phyloP scores from a whole-genome alignment of 2,797 vertebrate species.

The Nasua narica region DNA sequence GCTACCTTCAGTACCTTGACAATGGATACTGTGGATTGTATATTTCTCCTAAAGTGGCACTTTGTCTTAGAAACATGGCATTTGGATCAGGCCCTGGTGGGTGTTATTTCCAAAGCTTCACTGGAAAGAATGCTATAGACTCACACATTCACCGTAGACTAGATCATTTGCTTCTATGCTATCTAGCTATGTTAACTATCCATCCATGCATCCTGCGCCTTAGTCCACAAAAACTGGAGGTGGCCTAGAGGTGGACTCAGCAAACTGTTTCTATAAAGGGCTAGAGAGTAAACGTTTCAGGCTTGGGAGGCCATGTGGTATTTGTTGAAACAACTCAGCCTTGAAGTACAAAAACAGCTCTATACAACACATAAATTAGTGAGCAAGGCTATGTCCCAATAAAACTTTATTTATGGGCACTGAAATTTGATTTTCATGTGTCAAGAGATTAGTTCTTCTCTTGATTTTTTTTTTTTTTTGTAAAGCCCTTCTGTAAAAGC shows the following conservation, averaged over 20 bases:
- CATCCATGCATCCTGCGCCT: not conserved
- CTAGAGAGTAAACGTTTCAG: not conserved
- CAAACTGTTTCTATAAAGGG: not conserved
- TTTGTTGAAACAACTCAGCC: not conserved
- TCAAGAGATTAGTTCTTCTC: not conserved
- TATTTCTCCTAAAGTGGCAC: not conserved
- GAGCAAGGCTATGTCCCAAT: not conserved
- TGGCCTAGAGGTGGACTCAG: not conserved
- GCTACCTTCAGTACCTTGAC: not conserved
- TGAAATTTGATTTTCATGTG: not conserved
- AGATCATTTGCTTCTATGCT: not conserved
- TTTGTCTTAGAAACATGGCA: not conserved
- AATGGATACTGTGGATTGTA: not conserved
- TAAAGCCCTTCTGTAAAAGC: not conserved
- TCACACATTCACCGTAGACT: not conserved
- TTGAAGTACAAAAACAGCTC: not conserved
- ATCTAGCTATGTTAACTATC: not conserved
- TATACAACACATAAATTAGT: not conserved
- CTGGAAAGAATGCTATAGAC: not conserved
- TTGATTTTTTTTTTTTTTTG: not conserved
- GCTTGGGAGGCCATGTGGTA: not conserved
- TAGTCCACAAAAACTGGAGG: not conserved
- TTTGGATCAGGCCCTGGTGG: not conserved
- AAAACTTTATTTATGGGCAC: not conserved
- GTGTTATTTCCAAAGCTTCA: not conserved